Conservation (phyloP, 1,140 invertebrate species). For the Palaemon carinicauda region DNA sequence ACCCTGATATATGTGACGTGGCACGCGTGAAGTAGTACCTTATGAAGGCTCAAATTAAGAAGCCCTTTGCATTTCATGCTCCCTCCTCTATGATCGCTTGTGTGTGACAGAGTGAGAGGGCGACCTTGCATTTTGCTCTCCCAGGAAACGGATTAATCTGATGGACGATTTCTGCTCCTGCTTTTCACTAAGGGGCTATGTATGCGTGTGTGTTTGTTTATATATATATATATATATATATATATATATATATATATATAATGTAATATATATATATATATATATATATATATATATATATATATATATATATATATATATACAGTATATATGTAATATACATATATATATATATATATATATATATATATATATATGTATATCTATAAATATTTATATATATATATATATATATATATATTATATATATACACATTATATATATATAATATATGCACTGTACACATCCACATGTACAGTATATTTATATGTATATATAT, state of each 20-base stretch:
- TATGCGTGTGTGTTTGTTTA: background rate
- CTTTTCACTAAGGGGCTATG: too few relatives aligned
- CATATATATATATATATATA: too few relatives aligned
- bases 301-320: conserved; percentile 9
- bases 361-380: too few relatives aligned
- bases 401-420: background rate
- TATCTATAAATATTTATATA: background rate
- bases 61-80: too few relatives aligned
- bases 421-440: conserved; percentile 14
- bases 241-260: conserved; percentile 14
- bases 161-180: background rate
- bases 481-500: background rate
- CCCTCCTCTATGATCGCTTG: too few relatives aligned
- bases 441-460: conserved; percentile 14
- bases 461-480: too few relatives aligned
- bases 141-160: background rate
- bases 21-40: too few relatives aligned
- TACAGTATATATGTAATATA: too few relatives aligned
- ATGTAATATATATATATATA: conserved; percentile 14
- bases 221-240: background rate
- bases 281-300: conserved; percentile 10
- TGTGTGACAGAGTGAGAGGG: too few relatives aligned
- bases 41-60: too few relatives aligned
- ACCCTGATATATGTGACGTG: too few relatives aligned
- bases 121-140: background rate